Base-by-base conservation (phyloP, 2,797 vertebrate species). In the Heterohyrax brucei region DNA sequence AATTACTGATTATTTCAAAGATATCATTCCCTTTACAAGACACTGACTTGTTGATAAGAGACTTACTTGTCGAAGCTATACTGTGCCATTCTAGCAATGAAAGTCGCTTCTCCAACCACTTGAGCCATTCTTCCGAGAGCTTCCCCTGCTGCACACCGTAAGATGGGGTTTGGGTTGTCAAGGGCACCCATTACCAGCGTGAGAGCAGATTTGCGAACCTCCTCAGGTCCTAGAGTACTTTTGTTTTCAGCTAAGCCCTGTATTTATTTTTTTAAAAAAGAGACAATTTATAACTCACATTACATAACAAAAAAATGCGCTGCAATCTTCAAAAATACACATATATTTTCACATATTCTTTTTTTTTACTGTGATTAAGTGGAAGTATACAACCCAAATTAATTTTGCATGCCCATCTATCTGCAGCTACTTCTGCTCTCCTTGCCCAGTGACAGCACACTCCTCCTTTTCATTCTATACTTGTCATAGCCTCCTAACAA, bases 221-320 rank as follows among this genome's bases (percentile, higher is more conserved):
- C 99, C 98, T 99, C 99, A 22, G 99, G 99, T 87, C 99, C 99
- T 96, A 99, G 98, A 0, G 99, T 99, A 96, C 99, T 99, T 98
- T 99, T 99, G 98, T 99, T 99, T 98, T 99, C 99, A 78, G 99
- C 99, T 98, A 99, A 99, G 88, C 99, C 99, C 99, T 99, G 93
- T 1, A 95, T 22, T 18, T 19, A 92, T 66, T 22, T 18, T 19
- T 91, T 66, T 86, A 5, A 68, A 39, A 68, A n/a, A 84, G 30
- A 39, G 30, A 56, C 8, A 82, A 80, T n/a, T 79, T 26, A 88
- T 39, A 96, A 90, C 91, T 93, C 73, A 91, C 44, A 46, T 56
- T 64, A 91, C 56, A 94, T 66, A 68, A 59, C 64, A 88, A 28
- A 56, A 82, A 88, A 81, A 68, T 14, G 7, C 18, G 5, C 28